Conservation (phyloP, 2,797 vertebrate species). For the Catamblyrhynchus diadema region DNA sequence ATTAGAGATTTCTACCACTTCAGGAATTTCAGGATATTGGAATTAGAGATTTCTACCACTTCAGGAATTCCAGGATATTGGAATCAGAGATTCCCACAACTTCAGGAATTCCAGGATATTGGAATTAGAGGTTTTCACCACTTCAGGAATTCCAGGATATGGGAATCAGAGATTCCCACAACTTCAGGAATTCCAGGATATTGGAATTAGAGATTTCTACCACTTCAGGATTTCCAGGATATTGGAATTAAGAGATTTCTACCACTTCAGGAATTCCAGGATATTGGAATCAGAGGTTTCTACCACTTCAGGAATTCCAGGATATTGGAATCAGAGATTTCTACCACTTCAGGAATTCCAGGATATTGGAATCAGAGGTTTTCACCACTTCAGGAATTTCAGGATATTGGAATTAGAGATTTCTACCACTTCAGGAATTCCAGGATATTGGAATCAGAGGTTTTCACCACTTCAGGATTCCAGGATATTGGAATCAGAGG, state of each 20-base stretch:
- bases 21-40: background rate
- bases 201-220: background rate
- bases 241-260: background rate
- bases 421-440: rapidly evolving
- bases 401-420: background rate
- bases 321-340: background rate
- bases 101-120: background rate
- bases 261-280: background rate
- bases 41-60: rapidly evolving
- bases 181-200: rapidly evolving
- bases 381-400: background rate
- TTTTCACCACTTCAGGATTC: rapidly evolving
- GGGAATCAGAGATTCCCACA: background rate
- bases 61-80: background rate
- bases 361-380: too few species aligned
- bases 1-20: too few species aligned
- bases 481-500: background rate
- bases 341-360: too few species aligned
- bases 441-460: background rate
- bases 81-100: rapidly evolving
- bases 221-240: rapidly evolving
- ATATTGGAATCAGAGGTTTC: background rate
- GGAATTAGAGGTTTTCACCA: background rate
- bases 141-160: background rate
- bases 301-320: background rate